phyloP scores from a whole-genome alignment of 2,888 invertebrate species.

The Drosophila testacea region DNA sequence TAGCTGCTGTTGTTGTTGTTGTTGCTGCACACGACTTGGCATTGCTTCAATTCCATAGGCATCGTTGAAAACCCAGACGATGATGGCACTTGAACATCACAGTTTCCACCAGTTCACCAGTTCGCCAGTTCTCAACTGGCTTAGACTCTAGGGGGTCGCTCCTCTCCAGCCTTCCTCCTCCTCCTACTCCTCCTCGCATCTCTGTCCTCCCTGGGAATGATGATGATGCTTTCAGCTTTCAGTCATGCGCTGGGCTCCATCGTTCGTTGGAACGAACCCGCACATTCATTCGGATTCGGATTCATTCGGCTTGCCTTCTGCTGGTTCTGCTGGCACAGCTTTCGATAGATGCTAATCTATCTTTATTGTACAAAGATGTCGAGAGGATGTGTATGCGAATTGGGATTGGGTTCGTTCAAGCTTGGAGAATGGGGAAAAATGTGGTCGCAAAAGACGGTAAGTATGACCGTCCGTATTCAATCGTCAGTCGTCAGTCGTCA shows the following conservation, averaged over 20 bases:
- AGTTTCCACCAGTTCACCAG: slow-evolving; percentile 30
- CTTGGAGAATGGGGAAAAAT: slow-evolving; percentile 26
- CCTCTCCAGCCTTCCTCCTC: slow-evolving; percentile 4
- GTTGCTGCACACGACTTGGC: slow-evolving; percentile 51
- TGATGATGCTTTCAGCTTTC: slow-evolving; percentile 56
- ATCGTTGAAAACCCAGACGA: slow-evolving; percentile 57
- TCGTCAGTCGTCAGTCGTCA: slow-evolving; percentile 33
- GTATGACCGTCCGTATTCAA: slow-evolving; percentile 25
- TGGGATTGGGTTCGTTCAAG: slow-evolving; percentile 31
- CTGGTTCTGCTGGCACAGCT: slow-evolving; percentile 61
- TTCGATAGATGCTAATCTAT: slow-evolving; percentile 77
- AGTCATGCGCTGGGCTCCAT: slow-evolving; percentile 61
- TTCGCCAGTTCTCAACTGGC: slow-evolving; percentile 57
- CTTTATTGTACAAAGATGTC: slow-evolving; percentile 77
- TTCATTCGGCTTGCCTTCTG: slow-evolving; percentile 43
- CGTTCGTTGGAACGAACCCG: slow-evolving; percentile 48
- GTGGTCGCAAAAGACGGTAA: slow-evolving; percentile 41
- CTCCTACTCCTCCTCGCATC: background rate
- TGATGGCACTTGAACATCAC: slow-evolving; percentile 69
- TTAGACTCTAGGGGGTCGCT: slow-evolving; percentile 59
- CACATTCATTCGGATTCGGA: slow-evolving; percentile 61
- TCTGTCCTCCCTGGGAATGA: slow-evolving; percentile 12
- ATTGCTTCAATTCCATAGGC: slow-evolving; percentile 60
- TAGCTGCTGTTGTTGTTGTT: slow-evolving; percentile 23
- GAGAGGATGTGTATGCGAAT: slow-evolving; percentile 71